These are phyloP conservation scores for Harpagoxenus sublaevis DNA, from an alignment of 2,888 invertebrate species.

Conservation along the genomic window DNA sequence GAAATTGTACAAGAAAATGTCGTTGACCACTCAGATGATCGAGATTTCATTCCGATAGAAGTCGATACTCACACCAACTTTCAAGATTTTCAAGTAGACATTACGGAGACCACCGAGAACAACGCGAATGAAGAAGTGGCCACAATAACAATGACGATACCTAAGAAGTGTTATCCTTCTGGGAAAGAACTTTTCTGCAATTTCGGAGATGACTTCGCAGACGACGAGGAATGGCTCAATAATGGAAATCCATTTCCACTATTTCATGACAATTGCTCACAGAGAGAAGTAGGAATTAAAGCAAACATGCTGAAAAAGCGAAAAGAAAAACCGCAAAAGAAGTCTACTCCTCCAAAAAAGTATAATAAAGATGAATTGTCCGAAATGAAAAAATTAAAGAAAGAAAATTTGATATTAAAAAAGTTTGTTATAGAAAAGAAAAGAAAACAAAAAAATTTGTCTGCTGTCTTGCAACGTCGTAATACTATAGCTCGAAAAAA, in stretches of 20 bases:
- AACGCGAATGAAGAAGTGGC: neutral
- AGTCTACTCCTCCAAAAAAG: neutral
- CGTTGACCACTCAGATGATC: neutral
- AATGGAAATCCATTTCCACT: neutral
- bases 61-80: neutral
- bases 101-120: neutral
- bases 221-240: neutral
- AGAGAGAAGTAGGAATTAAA: neutral
- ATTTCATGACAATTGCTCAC: neutral
- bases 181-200: neutral
- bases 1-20: slow-evolving; percentile 11
- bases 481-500: neutral
- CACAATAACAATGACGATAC: neutral
- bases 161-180: neutral
- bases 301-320: neutral
- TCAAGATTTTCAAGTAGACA: neutral
- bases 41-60: slow-evolving; percentile 2
- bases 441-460: neutral
- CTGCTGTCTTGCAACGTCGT: neutral
- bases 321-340: neutral
- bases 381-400: slow-evolving; percentile 1
- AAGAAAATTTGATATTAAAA: neutral
- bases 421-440: neutral
- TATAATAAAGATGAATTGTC: neutral
- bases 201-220: neutral